These are phyloP conservation scores for Trinorchestia longiramus DNA, from an alignment of 1,140 invertebrate genomes.

Conservation along the genomic window DNA sequence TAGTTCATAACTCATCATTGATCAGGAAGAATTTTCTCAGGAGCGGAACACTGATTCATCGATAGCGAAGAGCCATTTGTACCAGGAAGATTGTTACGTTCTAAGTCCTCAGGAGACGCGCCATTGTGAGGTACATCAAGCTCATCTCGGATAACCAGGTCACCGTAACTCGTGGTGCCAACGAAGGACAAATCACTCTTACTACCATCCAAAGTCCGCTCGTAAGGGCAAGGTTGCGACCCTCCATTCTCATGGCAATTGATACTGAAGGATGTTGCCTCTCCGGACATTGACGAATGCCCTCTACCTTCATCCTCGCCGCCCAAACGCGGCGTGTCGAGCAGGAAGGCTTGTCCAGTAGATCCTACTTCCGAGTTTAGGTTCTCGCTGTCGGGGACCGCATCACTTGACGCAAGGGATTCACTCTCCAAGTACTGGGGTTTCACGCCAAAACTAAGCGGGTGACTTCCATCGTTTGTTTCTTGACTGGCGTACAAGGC, in stretches of 20 bases:
- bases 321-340: neutral
- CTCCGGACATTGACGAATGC: neutral
- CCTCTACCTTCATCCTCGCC: neutral
- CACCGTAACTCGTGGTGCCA: neutral
- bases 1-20: conserved; percentile 27
- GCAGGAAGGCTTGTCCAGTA: neutral
- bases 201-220: neutral
- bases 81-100: neutral
- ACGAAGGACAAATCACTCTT: neutral
- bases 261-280: neutral
- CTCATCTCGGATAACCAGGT: neutral
- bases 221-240: neutral
- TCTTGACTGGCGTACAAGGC: neutral
- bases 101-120: neutral
- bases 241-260: neutral
- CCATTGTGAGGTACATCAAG: neutral
- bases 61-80: neutral
- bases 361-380: neutral
- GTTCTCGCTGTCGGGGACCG: neutral
- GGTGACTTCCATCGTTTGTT: neutral
- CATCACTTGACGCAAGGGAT: neutral
- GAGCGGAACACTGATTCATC: neutral
- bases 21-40: conserved; percentile 12
- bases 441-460: neutral
- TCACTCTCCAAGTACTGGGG: neutral